Conservation (phyloP, 2,888 invertebrate species). For the Zhuqinia jingwanae region DNA sequence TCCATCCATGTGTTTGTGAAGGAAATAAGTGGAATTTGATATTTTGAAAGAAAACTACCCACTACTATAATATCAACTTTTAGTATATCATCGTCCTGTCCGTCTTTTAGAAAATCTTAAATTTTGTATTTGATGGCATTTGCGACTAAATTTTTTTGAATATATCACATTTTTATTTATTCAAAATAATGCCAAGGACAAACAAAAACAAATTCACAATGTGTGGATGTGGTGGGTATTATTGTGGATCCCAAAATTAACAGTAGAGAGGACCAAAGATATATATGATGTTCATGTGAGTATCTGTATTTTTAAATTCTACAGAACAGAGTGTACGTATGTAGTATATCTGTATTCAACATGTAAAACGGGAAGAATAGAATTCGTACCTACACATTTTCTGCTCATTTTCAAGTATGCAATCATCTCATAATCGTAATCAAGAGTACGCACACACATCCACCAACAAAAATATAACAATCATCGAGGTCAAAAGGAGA, state of each 20-base stretch:
- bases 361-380: not conserved
- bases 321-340: not conserved
- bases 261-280: no score
- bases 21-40: conserved; percentile 34
- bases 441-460: not conserved
- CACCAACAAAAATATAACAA: conserved; percentile 34
- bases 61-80: not conserved
- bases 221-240: no score
- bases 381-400: not conserved
- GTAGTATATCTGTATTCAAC: not conserved
- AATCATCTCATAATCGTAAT: not conserved
- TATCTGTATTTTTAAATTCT: no score
- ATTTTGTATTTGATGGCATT: no score
- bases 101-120: no score
- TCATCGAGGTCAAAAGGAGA: conserved; percentile 34
- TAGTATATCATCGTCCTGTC: not conserved
- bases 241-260: not conserved
- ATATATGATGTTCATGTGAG: no score
- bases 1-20: not conserved
- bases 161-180: no score
- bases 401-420: not conserved
- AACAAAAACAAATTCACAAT: conserved; percentile 13
- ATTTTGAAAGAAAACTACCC: conserved; percentile 32
- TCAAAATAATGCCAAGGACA: conserved; percentile 51
- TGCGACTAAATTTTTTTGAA: no score